Conservation (phyloP, 2,888 invertebrate species). For the Bellardia pandia region DNA sequence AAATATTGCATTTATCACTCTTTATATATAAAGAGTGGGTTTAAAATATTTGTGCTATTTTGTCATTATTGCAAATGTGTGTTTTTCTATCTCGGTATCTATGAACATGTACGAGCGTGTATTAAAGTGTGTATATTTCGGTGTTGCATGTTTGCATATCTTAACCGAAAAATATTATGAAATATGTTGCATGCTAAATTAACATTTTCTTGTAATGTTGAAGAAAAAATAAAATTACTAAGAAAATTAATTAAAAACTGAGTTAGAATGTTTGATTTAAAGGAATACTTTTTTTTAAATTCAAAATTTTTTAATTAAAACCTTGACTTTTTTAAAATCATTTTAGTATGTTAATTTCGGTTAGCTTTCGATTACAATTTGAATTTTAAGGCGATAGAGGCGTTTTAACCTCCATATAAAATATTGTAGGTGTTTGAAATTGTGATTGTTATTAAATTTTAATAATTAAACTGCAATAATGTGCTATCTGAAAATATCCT, state of each 20-base stretch:
- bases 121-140: not conserved
- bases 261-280: not conserved
- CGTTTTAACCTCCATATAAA: not conserved
- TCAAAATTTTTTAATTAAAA: conserved; percentile 2
- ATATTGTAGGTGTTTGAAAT: not conserved
- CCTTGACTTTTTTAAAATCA: conserved; percentile 9
- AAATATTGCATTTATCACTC: conserved; percentile 16
- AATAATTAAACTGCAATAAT: too few relatives aligned
- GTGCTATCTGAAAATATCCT: too few relatives aligned
- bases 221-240: not conserved
- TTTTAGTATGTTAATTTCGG: not conserved
- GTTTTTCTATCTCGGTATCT: conserved; percentile 29
- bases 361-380: not conserved
- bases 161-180: conserved; percentile 52
- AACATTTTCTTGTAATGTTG: conserved; percentile 39
- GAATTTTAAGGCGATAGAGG: not conserved
- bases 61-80: conserved; percentile 51
- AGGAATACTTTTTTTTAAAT: not conserved
- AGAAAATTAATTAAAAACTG: conserved; percentile 11
- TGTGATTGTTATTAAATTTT: not conserved
- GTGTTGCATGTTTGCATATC: conserved; percentile 65
- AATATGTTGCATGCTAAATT: conserved; percentile 67
- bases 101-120: conserved; percentile 11
- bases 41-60: conserved; percentile 61
- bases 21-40: conserved; percentile 50